phyloP scores from a whole-genome alignment of 2,113 vertebrate species.

The Proterorhinus semilunaris region DNA sequence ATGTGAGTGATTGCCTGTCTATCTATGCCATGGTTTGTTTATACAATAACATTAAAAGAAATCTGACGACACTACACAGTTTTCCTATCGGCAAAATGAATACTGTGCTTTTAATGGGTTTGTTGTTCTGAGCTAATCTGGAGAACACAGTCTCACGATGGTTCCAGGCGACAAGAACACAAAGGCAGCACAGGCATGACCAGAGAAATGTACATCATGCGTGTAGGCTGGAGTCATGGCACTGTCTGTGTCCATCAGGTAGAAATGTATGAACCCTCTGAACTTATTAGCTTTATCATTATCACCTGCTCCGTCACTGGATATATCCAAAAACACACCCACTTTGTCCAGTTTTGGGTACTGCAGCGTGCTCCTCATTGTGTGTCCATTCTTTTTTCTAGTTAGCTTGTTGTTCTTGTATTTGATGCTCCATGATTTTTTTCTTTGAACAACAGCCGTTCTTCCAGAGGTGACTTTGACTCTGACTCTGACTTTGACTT shows the following conservation, averaged over 20 bases:
- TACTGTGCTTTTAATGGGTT: no score
- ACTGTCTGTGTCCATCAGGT: neutral
- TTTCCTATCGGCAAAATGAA: no score
- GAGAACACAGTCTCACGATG: neutral
- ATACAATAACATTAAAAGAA: no score
- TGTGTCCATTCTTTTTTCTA: neutral
- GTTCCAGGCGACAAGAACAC: neutral
- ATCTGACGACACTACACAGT: no score
- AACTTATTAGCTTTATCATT: no score
- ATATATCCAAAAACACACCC: neutral
- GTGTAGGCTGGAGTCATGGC: neutral
- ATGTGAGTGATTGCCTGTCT: no score
- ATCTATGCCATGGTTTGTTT: no score
- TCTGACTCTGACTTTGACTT: neutral
- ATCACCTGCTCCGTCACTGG: no score
- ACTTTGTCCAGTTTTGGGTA: neutral
- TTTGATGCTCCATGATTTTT: neutral
- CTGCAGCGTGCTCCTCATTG: neutral
- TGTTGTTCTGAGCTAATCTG: no score
- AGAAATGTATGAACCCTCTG: neutral
- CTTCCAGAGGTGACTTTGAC: neutral
- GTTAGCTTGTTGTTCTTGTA: neutral
- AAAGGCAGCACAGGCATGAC: neutral
- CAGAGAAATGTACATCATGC: neutral
- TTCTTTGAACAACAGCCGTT: neutral